phyloP scores from a whole-genome alignment of 2,113 vertebrate genomes.

The Meleagris gallopavo region DNA sequence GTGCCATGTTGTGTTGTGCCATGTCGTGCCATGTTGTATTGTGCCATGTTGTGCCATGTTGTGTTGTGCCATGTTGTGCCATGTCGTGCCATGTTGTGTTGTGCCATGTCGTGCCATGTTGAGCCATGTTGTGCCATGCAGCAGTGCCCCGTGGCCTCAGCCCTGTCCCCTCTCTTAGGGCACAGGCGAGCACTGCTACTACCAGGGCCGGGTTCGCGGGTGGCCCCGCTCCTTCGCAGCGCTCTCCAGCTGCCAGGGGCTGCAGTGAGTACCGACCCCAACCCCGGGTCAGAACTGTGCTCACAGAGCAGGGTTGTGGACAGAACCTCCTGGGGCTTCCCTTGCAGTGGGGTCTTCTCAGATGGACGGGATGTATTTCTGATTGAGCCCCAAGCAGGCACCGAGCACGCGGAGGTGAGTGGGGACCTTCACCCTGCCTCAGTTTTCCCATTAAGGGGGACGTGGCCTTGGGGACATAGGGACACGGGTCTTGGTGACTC shows the following conservation, averaged over 20 bases:
- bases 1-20: too few relatives aligned
- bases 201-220: slow-evolving; percentile 89
- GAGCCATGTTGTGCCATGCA: too few relatives aligned
- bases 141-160: background rate
- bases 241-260: slow-evolving; percentile 91
- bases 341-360: slow-evolving; percentile 89
- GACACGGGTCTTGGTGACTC: background rate
- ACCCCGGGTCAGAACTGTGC: too few relatives aligned
- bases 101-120: too few relatives aligned
- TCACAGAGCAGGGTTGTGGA: background rate
- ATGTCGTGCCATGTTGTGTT: too few relatives aligned
- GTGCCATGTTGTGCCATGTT: fast-evolving
- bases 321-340: background rate
- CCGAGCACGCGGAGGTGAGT: slow-evolving; percentile 58
- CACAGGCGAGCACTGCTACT: slow-evolving; percentile 92
- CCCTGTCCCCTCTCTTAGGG: slow-evolving; percentile 76
- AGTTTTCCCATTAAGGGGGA: background rate
- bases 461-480: too few relatives aligned
- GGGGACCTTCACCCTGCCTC: background rate
- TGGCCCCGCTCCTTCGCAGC: slow-evolving; percentile 85
- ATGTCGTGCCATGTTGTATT: too few relatives aligned
- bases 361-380: slow-evolving; percentile 88
- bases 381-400: slow-evolving; percentile 81
- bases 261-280: slow-evolving; percentile 81
- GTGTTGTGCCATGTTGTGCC: too few relatives aligned